phyloP scores from a whole-genome alignment of 2,113 vertebrate genomes.

The Pampusana beccarii region DNA sequence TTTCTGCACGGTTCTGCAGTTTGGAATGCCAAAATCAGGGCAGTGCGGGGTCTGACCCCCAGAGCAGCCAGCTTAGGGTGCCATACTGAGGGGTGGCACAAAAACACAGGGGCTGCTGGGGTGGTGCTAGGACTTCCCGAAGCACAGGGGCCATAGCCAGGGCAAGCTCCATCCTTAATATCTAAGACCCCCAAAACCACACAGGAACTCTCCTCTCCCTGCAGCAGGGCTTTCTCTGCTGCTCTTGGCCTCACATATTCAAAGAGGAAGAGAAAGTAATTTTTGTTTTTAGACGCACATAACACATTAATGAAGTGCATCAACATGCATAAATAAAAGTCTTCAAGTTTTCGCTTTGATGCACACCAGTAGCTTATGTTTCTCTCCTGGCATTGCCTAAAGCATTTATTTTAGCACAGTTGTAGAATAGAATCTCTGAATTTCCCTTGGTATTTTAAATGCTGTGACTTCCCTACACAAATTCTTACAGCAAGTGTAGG shows the following conservation, averaged over 20 bases:
- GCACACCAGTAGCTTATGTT: neutral
- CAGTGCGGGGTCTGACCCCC: neutral
- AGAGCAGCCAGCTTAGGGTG: neutral
- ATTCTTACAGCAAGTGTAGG: neutral
- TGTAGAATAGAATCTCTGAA: neutral
- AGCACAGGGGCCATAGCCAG: neutral
- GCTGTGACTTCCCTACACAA: neutral
- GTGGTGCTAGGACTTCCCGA: neutral
- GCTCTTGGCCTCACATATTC: neutral
- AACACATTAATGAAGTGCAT: neutral
- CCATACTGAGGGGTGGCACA: neutral
- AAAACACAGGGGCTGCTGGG: neutral
- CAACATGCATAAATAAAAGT: neutral
- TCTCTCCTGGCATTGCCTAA: neutral
- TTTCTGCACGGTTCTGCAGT: fast-evolving
- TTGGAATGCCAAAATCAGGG: neutral
- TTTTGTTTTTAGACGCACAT: neutral
- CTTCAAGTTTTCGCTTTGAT: neutral
- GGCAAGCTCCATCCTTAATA: neutral
- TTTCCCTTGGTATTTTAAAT: neutral
- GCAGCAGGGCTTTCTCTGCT: neutral
- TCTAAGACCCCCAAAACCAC: neutral
- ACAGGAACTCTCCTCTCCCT: neutral
- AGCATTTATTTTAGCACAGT: neutral
- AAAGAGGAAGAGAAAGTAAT: neutral